phyloP scores from a whole-genome alignment of 2,888 invertebrate genomes.

The Boloria euphrosyne region DNA sequence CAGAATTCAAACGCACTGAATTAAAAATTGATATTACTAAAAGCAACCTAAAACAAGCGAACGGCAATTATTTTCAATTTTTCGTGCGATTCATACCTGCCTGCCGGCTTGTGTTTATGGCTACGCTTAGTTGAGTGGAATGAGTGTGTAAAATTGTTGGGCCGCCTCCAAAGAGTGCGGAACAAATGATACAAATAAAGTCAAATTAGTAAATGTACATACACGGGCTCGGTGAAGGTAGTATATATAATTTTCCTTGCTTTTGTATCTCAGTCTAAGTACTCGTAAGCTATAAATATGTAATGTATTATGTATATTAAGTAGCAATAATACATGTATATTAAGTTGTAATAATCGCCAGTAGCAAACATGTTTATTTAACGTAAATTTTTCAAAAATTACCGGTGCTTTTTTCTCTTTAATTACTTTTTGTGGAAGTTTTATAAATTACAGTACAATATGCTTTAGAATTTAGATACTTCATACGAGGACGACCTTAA shows the following conservation, averaged over 20 bases:
- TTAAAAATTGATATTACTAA: constrained; percentile 58
- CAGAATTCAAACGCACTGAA: constrained; percentile 39
- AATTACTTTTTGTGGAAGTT: no score
- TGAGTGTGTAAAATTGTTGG: constrained; percentile 82
- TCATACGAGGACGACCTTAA: no score
- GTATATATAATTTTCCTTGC: constrained; percentile 45
- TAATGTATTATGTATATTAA: no score
- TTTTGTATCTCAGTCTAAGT: constrained; percentile 19
- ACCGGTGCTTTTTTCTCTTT: no score
- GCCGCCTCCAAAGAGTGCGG: constrained; percentile 70
- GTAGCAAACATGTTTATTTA: no score
- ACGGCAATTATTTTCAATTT: constrained; percentile 76
- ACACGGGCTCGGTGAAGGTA: constrained; percentile 49
- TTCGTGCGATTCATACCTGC: constrained; percentile 79
- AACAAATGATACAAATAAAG: constrained; percentile 79
- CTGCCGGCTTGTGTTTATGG: constrained; percentile 79
- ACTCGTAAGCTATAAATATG: no score
- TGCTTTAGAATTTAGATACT: no score
- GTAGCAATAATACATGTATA: no score
- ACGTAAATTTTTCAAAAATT: no score
- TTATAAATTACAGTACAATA: no score
- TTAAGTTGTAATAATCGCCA: no score
- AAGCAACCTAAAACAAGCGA: constrained; percentile 60
- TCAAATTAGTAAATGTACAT: constrained; percentile 73
- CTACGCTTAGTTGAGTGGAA: constrained; percentile 82